A percentile compares a stretch with the other conserved stretches of the same genome.
Evolutionary conservation across 2,888 invertebrate genomes (phyloP).

Genomic region (Uloborus plumipes): DNA sequence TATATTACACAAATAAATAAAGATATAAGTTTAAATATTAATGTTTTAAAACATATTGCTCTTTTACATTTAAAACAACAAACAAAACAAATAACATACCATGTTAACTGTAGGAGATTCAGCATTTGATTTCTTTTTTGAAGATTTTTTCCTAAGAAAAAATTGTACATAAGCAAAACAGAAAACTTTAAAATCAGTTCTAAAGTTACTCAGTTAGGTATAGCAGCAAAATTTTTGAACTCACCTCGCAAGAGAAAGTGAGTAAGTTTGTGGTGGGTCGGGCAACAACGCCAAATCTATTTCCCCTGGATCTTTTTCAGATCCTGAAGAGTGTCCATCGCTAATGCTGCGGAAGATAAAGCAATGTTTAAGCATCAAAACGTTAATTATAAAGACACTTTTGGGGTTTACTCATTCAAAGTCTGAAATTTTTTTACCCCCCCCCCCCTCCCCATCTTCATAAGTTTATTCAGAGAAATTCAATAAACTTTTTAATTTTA

Average conservation of each 20-base stretch:
- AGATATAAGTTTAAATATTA: not conserved
- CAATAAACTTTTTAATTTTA: too few relatives aligned
- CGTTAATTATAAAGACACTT: too few relatives aligned
- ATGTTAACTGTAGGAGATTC: slow-evolving; percentile 41
- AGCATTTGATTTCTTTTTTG: slow-evolving; percentile 39
- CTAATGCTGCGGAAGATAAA: slow-evolving; percentile 50
- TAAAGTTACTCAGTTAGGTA: not conserved
- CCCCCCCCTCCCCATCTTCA: too few relatives aligned
- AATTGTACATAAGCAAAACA: not conserved
- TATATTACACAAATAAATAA: not conserved
- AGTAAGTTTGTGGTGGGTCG: slow-evolving; percentile 9
- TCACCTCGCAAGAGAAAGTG: slow-evolving; percentile 20
- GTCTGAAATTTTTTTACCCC: too few relatives aligned
- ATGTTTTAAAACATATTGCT: too few relatives aligned
- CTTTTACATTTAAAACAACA: too few relatives aligned
- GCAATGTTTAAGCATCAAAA: too few relatives aligned
- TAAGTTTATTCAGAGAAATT: too few relatives aligned
- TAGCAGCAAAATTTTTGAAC: slow-evolving; percentile 29
- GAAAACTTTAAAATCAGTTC: not conserved
- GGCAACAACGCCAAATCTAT: slow-evolving; percentile 29
- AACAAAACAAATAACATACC: slow-evolving; percentile 6
- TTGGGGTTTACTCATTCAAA: too few relatives aligned
- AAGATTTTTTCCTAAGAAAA: slow-evolving; percentile 18
- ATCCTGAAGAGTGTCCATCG: slow-evolving; percentile 6
- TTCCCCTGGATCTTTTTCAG: slow-evolving; percentile 37